A percentile compares a stretch with the other conserved stretches of the same genome.
Evolutionary conservation across 2,797 vertebrate genomes (phyloP).

Genomic region (Coluber constrictor): DNA sequence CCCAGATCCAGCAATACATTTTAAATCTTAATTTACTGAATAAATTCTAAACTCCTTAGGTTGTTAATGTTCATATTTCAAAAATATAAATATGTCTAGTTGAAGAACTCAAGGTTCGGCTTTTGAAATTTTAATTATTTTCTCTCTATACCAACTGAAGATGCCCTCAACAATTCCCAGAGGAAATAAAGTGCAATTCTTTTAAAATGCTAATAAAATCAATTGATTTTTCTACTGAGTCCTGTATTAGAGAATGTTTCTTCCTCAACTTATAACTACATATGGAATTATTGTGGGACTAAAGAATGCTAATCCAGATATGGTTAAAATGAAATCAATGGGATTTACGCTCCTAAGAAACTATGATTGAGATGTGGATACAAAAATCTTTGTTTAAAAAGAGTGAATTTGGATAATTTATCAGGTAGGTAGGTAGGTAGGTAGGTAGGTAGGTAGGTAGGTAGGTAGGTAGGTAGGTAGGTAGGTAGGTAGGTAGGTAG

Average conservation of each 20-base stretch:
- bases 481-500: not conserved
- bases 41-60: not conserved
- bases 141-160: constrained; percentile 12
- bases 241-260: constrained; percentile 9
- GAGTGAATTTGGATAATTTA: not conserved
- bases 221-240: constrained; percentile 20
- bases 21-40: not conserved
- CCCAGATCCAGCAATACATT: not conserved
- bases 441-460: too few species aligned
- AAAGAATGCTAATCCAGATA: not conserved
- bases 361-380: not conserved
- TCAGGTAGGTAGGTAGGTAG: not conserved
- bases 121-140: constrained; percentile 32
- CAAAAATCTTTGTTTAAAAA: not conserved
- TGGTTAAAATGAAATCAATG: constrained; percentile 22
- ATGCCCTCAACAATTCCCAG: constrained; percentile 21
- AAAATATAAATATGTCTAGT: constrained; percentile 12
- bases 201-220: constrained; percentile 29
- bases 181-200: constrained; percentile 38
- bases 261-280: not conserved
- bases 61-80: not conserved
- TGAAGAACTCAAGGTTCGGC: constrained; percentile 17
- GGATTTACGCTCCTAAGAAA: constrained; percentile 14
- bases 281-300: constrained; percentile 16
- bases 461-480: too few species aligned